Base-by-base conservation (phyloP, 2,888 invertebrate species). In the Mantis religiosa region DNA sequence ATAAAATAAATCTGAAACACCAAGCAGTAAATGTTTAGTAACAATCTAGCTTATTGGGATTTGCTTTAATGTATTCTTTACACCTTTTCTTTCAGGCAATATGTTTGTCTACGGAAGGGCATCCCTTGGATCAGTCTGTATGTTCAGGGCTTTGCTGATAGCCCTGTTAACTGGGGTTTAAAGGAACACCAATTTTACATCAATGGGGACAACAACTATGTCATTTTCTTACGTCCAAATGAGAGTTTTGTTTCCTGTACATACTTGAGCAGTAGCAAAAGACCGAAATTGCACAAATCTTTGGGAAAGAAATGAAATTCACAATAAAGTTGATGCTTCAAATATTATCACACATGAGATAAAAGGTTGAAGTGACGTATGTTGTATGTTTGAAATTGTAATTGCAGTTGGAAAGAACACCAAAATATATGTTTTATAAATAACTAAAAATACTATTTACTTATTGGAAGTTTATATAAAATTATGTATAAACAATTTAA, bases 71-170 rank as follows among this genome's bases (percentile, higher is more conserved):
- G 41, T 81, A n/a, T 12, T 41, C 6, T 41, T 41, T 41, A 41
- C 20, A 87, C 1, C 3, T 88, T 86, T 88, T 81, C 84, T 91
- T 91, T 30, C 89, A 93, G 92, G 90, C 90, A 92, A 28, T 93
- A 92, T 88, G 89, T 92, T 12, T 90, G 91, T 47, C 88, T 82
- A 14, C 90, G 91, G 27, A 90, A 92, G 27, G 91, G 91, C 30
- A 92, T 93, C 88, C 92, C 93, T 3, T 95, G 95, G 95, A 91
- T 92, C 84, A 93, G 94, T 85, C 91, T 95, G 84, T 94, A 94
- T 90, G 93, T 95, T 12, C 94, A 95, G 91, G 95, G 95, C 82
- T 95, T 95, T 92, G 93, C 93, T 3, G 95, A 95, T 91, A 92
- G 93, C 89, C 94, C 95, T 25, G 92, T 94, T 2, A 93, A 93